Evolutionary conservation across 2,113 vertebrate species (phyloP).

Genomic region (Nannospalax galili): DNA sequence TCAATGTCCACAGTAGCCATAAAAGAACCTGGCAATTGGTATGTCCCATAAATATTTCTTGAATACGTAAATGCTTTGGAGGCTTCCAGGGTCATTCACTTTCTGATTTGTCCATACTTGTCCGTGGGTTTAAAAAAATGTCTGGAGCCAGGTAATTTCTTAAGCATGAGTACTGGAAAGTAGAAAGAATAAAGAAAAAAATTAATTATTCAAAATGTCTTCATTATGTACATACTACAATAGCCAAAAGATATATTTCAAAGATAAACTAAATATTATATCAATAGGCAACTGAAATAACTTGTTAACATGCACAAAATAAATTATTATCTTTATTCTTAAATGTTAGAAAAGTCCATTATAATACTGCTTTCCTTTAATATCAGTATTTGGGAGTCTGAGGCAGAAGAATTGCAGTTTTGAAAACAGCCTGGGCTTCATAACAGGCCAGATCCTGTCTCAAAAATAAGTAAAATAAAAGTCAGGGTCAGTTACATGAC

Average conservation of each 20-base stretch:
- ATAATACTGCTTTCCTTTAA: background rate
- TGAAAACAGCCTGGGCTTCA: background rate
- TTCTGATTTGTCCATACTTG: background rate
- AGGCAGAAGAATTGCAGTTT: background rate
- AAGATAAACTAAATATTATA: background rate
- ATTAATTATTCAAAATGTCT: background rate
- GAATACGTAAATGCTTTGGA: constrained; percentile 9
- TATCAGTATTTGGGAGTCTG: background rate
- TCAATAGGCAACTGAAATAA: constrained; percentile 3
- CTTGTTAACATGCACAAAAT: background rate
- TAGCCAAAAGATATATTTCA: background rate
- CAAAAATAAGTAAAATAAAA: background rate
- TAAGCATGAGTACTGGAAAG: background rate
- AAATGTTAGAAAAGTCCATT: background rate
- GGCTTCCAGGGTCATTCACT: background rate
- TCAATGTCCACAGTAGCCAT: background rate
- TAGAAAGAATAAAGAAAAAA: constrained; percentile 1
- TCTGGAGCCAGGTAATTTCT: background rate
- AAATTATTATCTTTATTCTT: constrained; percentile 26
- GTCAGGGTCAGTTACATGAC: background rate
- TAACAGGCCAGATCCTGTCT: background rate
- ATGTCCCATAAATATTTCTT: background rate
- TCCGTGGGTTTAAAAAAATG: background rate
- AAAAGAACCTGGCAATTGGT: background rate
- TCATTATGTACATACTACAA: background rate